Percentiles rank a stretch among this genome's conserved stretches.
phyloP scores from a whole-genome alignment of 1,140 invertebrate species.

The Dendroctonus ponderosae region DNA sequence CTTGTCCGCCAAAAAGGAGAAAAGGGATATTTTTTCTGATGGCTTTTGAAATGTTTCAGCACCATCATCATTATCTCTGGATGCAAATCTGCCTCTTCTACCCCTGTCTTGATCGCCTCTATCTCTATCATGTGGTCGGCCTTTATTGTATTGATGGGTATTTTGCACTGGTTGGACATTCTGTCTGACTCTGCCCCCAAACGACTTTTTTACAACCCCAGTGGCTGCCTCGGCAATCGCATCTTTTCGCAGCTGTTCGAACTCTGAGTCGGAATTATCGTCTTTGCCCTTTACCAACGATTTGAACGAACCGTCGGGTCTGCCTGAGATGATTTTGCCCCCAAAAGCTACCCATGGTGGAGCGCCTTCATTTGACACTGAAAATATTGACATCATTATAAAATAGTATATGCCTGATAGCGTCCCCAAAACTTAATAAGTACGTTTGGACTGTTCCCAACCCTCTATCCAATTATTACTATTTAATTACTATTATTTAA shows the following conservation, averaged over 20 bases:
- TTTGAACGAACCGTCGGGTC: constrained; percentile 69
- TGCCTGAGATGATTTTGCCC: constrained; percentile 64
- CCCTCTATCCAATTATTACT: no score
- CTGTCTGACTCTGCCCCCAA: constrained; percentile 69
- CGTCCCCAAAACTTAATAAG: no score
- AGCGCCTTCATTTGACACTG: constrained; percentile 43
- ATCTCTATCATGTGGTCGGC: constrained; percentile 35
- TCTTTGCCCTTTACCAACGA: constrained; percentile 64
- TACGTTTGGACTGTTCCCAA: no score
- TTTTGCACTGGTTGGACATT: constrained; percentile 65
- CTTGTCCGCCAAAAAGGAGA: constrained; percentile 85
- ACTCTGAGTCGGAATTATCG: constrained; percentile 64
- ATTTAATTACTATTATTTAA: no score
- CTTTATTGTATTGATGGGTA: constrained; percentile 58
- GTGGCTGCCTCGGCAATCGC: constrained; percentile 83
- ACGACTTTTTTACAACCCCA: constrained; percentile 75
- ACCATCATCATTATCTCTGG: constrained; percentile 56
- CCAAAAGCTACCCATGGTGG: constrained; percentile 84
- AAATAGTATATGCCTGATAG: no score
- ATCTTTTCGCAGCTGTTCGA: constrained; percentile 79
- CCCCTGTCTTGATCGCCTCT: constrained; percentile 51
- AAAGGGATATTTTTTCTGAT: constrained; percentile 79
- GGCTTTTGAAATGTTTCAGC: constrained; percentile 66
- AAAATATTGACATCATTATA: constrained; percentile 22
- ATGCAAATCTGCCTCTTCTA: constrained; percentile 40